A percentile compares a stretch with the other conserved stretches of the same genome.
phyloP scores from a whole-genome alignment of 2,888 invertebrate genomes.

The Fragum sueziense region DNA sequence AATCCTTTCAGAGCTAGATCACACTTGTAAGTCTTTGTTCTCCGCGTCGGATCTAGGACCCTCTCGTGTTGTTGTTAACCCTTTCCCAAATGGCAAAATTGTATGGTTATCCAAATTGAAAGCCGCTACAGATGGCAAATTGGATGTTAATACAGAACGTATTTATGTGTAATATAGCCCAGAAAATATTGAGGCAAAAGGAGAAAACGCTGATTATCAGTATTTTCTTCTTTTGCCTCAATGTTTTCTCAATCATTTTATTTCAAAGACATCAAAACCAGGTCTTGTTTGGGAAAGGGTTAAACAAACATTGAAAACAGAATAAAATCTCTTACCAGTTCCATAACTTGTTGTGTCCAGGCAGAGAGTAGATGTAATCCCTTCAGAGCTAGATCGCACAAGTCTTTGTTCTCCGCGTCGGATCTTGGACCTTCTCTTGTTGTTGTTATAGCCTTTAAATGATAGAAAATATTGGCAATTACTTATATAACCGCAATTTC shows the following conservation, averaged over 20 bases:
- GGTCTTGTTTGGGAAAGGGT: neutral
- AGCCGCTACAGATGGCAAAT: neutral
- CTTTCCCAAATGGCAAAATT: conserved; percentile 74
- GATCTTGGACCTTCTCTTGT: conserved; percentile 94
- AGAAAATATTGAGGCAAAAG: neutral
- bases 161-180: neutral
- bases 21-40: conserved; percentile 94
- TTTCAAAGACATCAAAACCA: neutral
- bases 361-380: conserved; percentile 97
- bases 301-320: neutral
- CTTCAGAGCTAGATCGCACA: conserved; percentile 94
- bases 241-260: neutral
- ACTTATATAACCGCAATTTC: no score
- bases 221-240: neutral
- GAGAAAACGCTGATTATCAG: neutral
- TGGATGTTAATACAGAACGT: neutral
- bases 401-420: conserved; percentile 95
- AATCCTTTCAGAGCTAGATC: conserved; percentile 95
- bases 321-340: conserved; percentile 84
- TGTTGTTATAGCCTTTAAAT: no score
- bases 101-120: neutral
- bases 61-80: conserved; percentile 96
- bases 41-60: conserved; percentile 93
- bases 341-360: conserved; percentile 98
- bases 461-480: no score